Evolutionary conservation across 23 tunicate species (phyloP).

Genomic region (Botrylloides violaceus): DNA sequence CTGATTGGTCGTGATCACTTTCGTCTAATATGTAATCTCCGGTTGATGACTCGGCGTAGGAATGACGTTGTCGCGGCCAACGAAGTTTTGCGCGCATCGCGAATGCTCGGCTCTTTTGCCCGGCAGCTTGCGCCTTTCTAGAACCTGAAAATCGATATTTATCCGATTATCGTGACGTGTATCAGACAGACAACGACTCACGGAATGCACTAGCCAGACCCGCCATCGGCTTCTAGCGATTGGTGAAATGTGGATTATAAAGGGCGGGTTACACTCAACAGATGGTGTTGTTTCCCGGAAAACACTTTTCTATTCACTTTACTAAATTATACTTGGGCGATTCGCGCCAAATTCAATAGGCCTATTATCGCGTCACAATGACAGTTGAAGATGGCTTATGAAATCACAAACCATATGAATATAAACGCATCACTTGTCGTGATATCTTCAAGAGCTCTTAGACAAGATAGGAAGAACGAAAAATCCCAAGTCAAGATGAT

Average conservation of each 20-base stretch:
- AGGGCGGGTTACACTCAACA: too few species aligned
- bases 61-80: constrained; percentile 16
- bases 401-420: neutral
- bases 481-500: neutral
- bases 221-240: too few species aligned
- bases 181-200: too few species aligned
- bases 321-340: too few species aligned
- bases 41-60: constrained; percentile 5
- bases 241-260: too few species aligned
- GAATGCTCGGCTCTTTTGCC: constrained; percentile 57
- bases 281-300: too few species aligned
- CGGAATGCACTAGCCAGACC: too few species aligned
- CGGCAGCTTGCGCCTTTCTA: constrained; percentile 36
- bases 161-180: too few species aligned
- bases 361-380: neutral
- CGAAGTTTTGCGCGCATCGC: constrained; percentile 23
- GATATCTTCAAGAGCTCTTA: neutral
- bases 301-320: too few species aligned
- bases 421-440: neutral
- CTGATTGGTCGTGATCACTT: neutral
- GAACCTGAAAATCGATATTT: neutral
- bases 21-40: constrained; percentile 1
- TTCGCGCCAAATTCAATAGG: neutral
- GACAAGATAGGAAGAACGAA: neutral
- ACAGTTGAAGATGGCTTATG: constrained; percentile 1